Base-by-base conservation (phyloP, 2,797 vertebrate genomes). In the Pseudomugil gertrudae region DNA sequence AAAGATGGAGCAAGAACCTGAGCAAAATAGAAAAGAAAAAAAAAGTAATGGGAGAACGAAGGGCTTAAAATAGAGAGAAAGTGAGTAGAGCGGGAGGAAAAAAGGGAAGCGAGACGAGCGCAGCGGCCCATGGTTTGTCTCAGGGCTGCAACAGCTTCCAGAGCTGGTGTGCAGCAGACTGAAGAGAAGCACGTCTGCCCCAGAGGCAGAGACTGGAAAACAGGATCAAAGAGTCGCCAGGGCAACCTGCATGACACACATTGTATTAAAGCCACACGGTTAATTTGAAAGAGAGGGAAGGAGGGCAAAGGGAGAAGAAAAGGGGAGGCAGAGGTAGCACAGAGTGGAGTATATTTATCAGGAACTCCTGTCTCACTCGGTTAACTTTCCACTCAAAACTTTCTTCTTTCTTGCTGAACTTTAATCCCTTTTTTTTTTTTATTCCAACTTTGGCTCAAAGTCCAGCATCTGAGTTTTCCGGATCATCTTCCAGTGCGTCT, bases 211-310 rank as follows among this genome's bases (percentile, higher is more conserved):
- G 86, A 90, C 79, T 89, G 85, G 90, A 92, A 92, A 90, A 92
- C 88, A 88, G 90, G 90, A 93, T 94, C 92, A 93, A 94, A 94
- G 92, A 90, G 91, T 93, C 88, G 85, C 90, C 87, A 80, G 84
- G 89, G 92, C 91, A 94, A 94, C 92, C 92, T 94, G 91, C 84
- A 82, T 89, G 92, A 93, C 91, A 94, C 90, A 93, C 90, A 93
- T 90, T 93, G 91, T 92, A 92, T 91, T 91, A 90, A 92, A 93
- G 91, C 90, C 92, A 93, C 89, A 89, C 87, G 83, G 86, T 89
- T 89, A 85, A 92, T 90, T 81, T 90, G 87, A 87, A 88, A 86
- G 88, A 84, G 84, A 84, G 81, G 78, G 81, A 85, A 87, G 82
- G 74, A 80, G 76, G 84, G 80, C 75, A 87, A 69, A 64, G 79